Conservation (phyloP, 2,888 invertebrate species). For the Drosophila sordidula region DNA sequence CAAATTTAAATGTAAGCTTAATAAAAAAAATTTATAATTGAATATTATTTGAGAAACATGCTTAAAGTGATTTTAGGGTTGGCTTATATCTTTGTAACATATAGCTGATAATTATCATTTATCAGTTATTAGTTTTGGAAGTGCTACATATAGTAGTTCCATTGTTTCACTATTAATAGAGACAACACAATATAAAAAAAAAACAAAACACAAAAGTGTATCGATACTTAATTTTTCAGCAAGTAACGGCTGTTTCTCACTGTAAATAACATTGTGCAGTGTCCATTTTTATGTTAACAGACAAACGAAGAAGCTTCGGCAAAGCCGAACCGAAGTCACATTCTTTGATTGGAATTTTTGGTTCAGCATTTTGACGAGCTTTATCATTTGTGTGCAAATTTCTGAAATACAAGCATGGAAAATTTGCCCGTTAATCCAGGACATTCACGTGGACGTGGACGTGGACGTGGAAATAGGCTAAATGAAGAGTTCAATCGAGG, state of each 20-base stretch:
- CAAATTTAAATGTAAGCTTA: slow-evolving; percentile 49
- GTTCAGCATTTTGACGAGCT: background rate
- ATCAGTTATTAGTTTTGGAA: too few species aligned
- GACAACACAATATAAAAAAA: background rate
- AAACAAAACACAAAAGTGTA: background rate
- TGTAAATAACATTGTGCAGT: background rate
- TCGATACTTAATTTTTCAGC: background rate
- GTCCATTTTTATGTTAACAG: background rate
- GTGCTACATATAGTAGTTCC: too few species aligned
- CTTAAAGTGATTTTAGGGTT: too few species aligned
- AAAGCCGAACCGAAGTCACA: background rate
- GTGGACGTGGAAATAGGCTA: slow-evolving; percentile 48
- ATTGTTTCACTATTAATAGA: background rate
- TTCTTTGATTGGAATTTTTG: background rate
- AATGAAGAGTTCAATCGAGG: slow-evolving; percentile 6
- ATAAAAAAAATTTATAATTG: slow-evolving; percentile 31
- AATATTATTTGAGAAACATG: background rate
- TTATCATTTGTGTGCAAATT: background rate
- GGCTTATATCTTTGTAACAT: too few species aligned
- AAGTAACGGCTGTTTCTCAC: background rate
- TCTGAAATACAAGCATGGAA: slow-evolving; percentile 28
- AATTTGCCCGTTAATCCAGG: slow-evolving; percentile 39
- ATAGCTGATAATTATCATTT: too few species aligned
- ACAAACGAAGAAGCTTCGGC: background rate
- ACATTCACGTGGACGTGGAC: slow-evolving; percentile 53